These are phyloP conservation scores for Prionailurus viverrinus DNA, from an alignment of 2,113 vertebrate genomes.

Conservation along the genomic window DNA sequence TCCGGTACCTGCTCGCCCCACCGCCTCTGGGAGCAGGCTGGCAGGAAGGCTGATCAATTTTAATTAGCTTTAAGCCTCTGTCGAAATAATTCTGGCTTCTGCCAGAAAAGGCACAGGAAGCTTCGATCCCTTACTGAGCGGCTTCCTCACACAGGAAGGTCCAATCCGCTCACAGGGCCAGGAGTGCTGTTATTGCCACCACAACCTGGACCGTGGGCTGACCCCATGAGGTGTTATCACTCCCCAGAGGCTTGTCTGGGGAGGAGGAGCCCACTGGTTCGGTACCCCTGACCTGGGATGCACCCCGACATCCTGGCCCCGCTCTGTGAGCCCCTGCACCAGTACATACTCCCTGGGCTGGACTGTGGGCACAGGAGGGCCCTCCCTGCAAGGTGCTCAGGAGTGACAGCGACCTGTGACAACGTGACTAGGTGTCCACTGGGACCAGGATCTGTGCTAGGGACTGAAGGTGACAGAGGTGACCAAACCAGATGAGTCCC, in stretches of 20 bases:
- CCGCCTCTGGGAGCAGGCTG: background rate
- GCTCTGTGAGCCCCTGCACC: background rate
- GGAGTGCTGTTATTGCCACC: background rate
- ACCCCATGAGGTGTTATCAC: background rate
- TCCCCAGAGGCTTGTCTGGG: background rate
- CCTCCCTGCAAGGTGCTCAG: too few relatives aligned
- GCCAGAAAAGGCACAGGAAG: background rate
- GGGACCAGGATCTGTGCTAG: background rate
- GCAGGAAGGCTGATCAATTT: background rate
- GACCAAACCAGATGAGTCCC: background rate
- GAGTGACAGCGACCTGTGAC: background rate
- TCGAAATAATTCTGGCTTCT: background rate
- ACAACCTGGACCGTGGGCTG: rapidly evolving
- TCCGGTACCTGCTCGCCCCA: background rate
- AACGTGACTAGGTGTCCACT: background rate
- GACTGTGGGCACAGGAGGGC: background rate
- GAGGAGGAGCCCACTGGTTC: too few relatives aligned
- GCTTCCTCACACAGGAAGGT: background rate
- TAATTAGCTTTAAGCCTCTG: background rate
- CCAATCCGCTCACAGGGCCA: background rate
- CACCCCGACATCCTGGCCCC: background rate
- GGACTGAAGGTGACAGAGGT: background rate
- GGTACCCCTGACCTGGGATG: background rate
- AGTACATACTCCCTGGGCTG: rapidly evolving
- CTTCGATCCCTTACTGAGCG: background rate